These are phyloP conservation scores for Ia io DNA, from an alignment of 2,113 vertebrate species.

Conservation along the genomic window DNA sequence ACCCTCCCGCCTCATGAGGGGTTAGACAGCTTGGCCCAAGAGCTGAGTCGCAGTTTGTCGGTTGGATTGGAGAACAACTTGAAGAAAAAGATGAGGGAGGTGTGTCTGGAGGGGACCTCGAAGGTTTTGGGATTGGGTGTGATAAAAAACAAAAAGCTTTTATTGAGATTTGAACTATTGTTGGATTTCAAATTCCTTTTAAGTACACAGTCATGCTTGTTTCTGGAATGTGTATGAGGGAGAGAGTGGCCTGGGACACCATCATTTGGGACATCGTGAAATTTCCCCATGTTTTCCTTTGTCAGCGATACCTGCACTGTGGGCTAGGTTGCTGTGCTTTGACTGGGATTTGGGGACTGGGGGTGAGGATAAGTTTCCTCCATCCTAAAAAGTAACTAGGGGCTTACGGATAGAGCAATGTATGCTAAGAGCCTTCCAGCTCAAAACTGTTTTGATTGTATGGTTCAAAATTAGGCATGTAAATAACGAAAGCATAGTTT, in stretches of 20 bases:
- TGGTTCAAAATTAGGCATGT: constrained; percentile 20
- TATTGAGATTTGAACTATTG: background rate
- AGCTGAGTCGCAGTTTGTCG: constrained; percentile 78
- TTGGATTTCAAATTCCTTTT: constrained; percentile 21
- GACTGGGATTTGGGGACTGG: background rate
- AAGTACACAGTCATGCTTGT: background rate
- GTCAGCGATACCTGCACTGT: background rate
- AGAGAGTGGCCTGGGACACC: background rate
- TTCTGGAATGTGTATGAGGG: background rate
- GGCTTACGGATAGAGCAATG: background rate
- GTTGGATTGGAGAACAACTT: constrained; percentile 74
- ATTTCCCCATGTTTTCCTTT: background rate
- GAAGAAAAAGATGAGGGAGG: constrained; percentile 71
- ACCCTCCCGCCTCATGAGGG: constrained; percentile 56
- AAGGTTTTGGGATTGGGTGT: background rate
- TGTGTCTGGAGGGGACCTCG: background rate
- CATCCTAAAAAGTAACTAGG: background rate
- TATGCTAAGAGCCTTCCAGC: background rate
- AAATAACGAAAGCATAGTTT: background rate
- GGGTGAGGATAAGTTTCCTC: background rate
- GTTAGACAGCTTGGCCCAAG: constrained; percentile 74
- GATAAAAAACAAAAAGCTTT: background rate
- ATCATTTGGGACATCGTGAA: background rate
- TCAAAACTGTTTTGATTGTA: background rate
- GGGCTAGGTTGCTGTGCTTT: background rate